These are phyloP conservation scores for Empis stercorea DNA, from an alignment of 2,888 invertebrate genomes.

Conservation along the genomic window DNA sequence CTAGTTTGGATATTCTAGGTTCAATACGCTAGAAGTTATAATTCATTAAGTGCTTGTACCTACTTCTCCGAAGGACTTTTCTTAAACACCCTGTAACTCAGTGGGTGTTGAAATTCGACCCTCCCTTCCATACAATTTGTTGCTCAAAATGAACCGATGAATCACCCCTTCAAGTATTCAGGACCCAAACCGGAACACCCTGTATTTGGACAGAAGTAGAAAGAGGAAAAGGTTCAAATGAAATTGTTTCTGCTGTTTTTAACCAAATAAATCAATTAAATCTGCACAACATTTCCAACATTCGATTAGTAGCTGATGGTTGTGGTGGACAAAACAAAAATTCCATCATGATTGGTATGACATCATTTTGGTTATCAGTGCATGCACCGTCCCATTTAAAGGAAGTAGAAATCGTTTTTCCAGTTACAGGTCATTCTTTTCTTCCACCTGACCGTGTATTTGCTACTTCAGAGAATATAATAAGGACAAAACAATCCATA, in stretches of 20 bases:
- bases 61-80: too few species aligned
- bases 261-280: constrained; percentile 9
- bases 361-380: constrained; percentile 13
- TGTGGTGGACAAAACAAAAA: constrained; percentile 24
- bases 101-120: too few species aligned
- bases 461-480: constrained; percentile 16
- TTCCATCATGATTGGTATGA: constrained; percentile 18
- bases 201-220: constrained; percentile 4
- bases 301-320: constrained; percentile 21
- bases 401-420: constrained; percentile 17
- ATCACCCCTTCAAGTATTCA: too few species aligned
- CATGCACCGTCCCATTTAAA: constrained; percentile 13
- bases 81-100: too few species aligned
- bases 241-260: constrained; percentile 21
- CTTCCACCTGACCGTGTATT: constrained; percentile 21
- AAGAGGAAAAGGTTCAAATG: constrained; percentile 20
- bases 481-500: constrained; percentile 14
- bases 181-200: too few species aligned
- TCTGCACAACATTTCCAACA: constrained; percentile 6
- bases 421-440: constrained; percentile 20
- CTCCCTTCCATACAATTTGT: too few species aligned
- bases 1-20: too few species aligned
- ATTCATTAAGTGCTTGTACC: too few species aligned
- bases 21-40: too few species aligned
- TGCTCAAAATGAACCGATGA: too few species aligned